Base-by-base conservation (phyloP, 2,797 vertebrate genomes). In the Acanthis flammea region DNA sequence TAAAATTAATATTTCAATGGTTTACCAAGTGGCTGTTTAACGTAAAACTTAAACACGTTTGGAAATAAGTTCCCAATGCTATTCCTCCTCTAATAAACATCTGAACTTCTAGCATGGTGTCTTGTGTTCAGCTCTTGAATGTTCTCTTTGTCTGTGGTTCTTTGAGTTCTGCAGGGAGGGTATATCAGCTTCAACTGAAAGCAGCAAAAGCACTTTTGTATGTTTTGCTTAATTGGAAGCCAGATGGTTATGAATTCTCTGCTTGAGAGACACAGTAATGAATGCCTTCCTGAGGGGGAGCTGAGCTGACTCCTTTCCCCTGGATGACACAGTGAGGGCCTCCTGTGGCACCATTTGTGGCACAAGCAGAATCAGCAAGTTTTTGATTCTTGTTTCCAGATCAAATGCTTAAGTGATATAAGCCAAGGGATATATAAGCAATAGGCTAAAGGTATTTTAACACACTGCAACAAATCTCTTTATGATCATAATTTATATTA, bases 161-260 rank as follows among this genome's bases (percentile, higher is more conserved):
- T 92, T 75, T 28, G 39, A 81, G n/a, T 78, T 68, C 62, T 81
- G 42, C 58, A 58, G 62, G 33, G 42, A 90, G 55, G 6, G 24
- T 50, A 39, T 74, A 74, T 74, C 53, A 67, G 45, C 73, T 88
- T 90, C 50, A 77, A 7, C 8, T 58, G 66, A 68, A 84, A 92
- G 42, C 45, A 94, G 30, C 23, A 65, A 81, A 92, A 84, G 21
- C 67, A 70, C 41, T 88, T 93, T 44, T 77, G 73, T 73, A 47
- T 23, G 10, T 84, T 91, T 91, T 92, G 55, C 51, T 66, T 89
- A 85, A 76, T 45, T 82, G 60, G 63, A 68, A 91, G 47, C 58
- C 95, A 92, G 88, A 79, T 78, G 67, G 80, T 88, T 68, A 27
- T 71, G 62, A 62, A 48, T 84, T 61, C 66, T 88, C 70, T 92